These are phyloP conservation scores for Plectropomus leopardus DNA, from an alignment of 2,113 vertebrate species.

Conservation along the genomic window DNA sequence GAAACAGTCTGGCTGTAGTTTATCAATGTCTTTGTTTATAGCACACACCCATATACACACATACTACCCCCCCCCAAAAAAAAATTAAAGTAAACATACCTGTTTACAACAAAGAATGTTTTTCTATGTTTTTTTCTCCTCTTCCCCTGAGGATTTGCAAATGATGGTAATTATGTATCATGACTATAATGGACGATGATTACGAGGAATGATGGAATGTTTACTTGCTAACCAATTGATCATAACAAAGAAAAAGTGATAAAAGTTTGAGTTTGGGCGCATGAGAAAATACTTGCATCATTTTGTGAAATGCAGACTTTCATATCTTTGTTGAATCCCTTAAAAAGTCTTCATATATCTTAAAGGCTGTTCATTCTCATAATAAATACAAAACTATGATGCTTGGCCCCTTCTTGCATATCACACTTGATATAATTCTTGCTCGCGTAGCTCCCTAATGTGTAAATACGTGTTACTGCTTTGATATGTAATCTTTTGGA, in stretches of 20 bases:
- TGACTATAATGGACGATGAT: constrained; percentile 6
- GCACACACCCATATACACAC: background rate
- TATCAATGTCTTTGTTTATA: background rate
- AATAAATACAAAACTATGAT: background rate
- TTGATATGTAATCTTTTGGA: background rate
- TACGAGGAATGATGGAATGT: background rate
- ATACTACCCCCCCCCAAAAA: background rate
- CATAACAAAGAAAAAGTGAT: background rate
- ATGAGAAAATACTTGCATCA: background rate
- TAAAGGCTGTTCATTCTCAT: background rate
- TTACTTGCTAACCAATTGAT: background rate
- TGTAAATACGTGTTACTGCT: background rate
- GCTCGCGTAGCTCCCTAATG: background rate
- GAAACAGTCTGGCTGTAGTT: constrained; percentile 22
- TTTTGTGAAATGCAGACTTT: background rate
- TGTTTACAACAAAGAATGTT: background rate
- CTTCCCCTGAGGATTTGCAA: background rate
- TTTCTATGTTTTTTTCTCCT: background rate
- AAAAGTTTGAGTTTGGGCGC: background rate
- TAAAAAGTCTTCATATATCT: background rate
- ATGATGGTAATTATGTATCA: constrained; percentile 19
- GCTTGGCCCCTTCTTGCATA: background rate
- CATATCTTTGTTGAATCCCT: background rate
- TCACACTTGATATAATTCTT: background rate
- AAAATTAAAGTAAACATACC: background rate